Percentiles rank a stretch among this genome's conserved stretches.
Evolutionary conservation across 2,888 invertebrate species (phyloP).

Genomic region (Habrosyne pyritoides): DNA sequence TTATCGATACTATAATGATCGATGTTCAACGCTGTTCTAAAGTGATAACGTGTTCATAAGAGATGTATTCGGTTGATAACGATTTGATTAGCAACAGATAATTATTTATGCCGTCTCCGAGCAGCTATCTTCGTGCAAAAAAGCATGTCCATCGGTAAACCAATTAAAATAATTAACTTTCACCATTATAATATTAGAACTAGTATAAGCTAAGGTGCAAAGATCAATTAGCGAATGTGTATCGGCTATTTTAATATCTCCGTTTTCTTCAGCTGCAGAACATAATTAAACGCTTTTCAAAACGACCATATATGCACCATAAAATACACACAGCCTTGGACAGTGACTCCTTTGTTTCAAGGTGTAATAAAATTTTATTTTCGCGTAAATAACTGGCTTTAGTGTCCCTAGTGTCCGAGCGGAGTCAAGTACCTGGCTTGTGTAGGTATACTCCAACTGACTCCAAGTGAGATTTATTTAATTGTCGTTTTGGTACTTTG

Average conservation of each 20-base stretch:
- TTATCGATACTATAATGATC: neutral
- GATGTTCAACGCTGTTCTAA: neutral
- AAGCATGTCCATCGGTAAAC: neutral
- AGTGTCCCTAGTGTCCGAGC: slow-evolving; percentile 10
- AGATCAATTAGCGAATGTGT: neutral
- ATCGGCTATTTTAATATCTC: neutral
- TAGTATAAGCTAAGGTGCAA: neutral
- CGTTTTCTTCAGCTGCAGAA: neutral
- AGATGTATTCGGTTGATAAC: neutral
- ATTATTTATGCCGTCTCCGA: neutral
- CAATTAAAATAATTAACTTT: too few species aligned
- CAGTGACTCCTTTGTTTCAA: slow-evolving; percentile 38
- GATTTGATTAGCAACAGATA: neutral
- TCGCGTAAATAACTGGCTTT: slow-evolving; percentile 40
- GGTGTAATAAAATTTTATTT: slow-evolving; percentile 47
- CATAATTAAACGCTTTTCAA: neutral
- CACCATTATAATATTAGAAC: too few species aligned
- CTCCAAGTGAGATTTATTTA: slow-evolving; percentile 29
- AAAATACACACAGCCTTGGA: slow-evolving; percentile 19
- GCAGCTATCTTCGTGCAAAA: neutral
- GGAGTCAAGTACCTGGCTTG: slow-evolving; percentile 1
- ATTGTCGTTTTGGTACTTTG: slow-evolving; percentile 23
- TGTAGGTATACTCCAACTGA: slow-evolving; percentile 21
- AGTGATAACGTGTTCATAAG: neutral
- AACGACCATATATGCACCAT: slow-evolving; percentile 8